Base-by-base conservation (phyloP, 2,113 vertebrate genomes). In the Sciurus niger region DNA sequence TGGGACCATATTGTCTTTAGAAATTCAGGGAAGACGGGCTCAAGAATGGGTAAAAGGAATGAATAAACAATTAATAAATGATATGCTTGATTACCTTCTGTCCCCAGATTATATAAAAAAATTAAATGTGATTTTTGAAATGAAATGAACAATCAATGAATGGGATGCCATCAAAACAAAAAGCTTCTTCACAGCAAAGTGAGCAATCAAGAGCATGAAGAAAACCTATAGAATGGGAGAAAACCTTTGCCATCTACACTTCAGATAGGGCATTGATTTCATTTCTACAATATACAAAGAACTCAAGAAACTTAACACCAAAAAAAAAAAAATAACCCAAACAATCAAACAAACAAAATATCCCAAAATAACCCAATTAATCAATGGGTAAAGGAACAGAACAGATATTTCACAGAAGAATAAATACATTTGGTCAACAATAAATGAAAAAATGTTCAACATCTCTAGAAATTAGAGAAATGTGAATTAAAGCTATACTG, bases 1-100 rank as follows among this genome's bases (percentile, higher is more conserved):
- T 85, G 43, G 14, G 28, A 32, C 48, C 37, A 9, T 70, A 65
- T 34, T 89, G 37, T 74, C 60, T 92, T 18, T 87, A 90, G 72
- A 73, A 93, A 90, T 94, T 80, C 13, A 89, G 43, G 22, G 17
- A 93, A 87, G 22, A 80, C 48, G 65, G 60, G n/a, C 32, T 80
- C 85, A 93, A 9, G 16, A 77, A 34, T n/a, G 28, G 43, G 60
- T 74, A 82, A 72, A 16, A 82, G 46, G 10, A 68, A 85, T 17
- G 7, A 89, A 40, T 1, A 63, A 10, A 14, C 2, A 84, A 74
- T 93, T 74, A 84, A 87, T 67, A 30, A 74, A 73, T 84, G n/a
- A 51, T 18, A 84, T 67, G 84, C 12, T 92, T 24, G 17, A 70
- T 82, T 90, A 11, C 4, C 25, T 86, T 53, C 53, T 68, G 51